These are phyloP conservation scores for Tachuris rubrigastra DNA, from an alignment of 2,113 vertebrate genomes.

Conservation along the genomic window DNA sequence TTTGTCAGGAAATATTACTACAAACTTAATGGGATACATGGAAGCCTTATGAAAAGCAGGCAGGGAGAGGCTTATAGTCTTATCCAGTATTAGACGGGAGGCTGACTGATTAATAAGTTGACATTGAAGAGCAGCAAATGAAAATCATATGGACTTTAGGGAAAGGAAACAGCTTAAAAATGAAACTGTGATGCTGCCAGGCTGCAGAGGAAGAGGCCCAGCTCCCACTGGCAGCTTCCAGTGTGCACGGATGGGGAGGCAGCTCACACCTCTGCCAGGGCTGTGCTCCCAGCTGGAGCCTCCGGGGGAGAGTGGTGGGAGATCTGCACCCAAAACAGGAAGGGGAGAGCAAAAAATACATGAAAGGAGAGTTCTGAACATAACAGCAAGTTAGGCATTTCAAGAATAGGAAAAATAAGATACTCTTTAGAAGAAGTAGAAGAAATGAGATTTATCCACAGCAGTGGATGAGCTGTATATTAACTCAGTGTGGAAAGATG, in stretches of 20 bases:
- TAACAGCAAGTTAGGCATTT: background rate
- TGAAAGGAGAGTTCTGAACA: background rate
- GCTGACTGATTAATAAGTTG: constrained; percentile 26
- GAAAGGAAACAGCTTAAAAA: constrained; percentile 30
- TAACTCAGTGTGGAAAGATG: background rate
- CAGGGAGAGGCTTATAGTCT: constrained; percentile 19
- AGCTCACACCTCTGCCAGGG: background rate
- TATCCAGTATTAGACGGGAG: constrained; percentile 24
- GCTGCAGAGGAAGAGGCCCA: background rate
- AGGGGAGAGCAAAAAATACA: background rate
- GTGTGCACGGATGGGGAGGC: background rate
- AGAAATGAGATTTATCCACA: background rate
- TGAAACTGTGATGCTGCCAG: background rate
- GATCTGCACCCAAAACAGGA: background rate
- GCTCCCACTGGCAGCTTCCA: background rate
- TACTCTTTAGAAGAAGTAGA: background rate
- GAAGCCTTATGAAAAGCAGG: constrained; percentile 38
- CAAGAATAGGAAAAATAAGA: background rate
- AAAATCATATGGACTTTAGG: constrained; percentile 32
- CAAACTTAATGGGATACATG: constrained; percentile 16
- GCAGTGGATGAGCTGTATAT: background rate
- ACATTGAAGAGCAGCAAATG: constrained; percentile 24
- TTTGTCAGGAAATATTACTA: constrained; percentile 64
- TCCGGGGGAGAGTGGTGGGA: background rate
- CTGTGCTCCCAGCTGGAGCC: background rate